A percentile compares a stretch with the other conserved stretches of the same genome.
Conservation (phyloP, 2,888 invertebrate species). For the Phyto melanocephala region DNA sequence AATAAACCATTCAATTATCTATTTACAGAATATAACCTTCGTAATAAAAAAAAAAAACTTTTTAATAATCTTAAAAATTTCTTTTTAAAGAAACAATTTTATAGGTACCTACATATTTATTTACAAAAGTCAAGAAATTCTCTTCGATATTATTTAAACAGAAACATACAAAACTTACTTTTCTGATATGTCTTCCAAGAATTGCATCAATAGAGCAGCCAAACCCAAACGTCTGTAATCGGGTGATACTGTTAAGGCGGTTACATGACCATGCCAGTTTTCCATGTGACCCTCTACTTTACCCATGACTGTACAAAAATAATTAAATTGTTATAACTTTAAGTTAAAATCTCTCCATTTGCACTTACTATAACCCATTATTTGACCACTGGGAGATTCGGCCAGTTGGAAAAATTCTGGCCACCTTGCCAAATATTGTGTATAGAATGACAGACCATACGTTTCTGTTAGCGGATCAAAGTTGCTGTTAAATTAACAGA, state of each 20-base stretch:
- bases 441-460: slow-evolving; percentile 96
- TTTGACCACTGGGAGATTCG: slow-evolving; percentile 96
- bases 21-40: no score
- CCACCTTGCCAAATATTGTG: slow-evolving; percentile 98
- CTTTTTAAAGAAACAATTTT: no score
- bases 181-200: slow-evolving; percentile 97
- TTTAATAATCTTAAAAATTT: no score
- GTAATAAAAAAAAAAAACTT: no score
- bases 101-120: no score
- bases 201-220: slow-evolving; percentile 95
- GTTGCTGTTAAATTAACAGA: slow-evolving; percentile 83
- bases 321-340: not conserved
- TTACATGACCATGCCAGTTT: slow-evolving; percentile 99
- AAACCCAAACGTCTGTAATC: slow-evolving; percentile 95
- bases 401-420: slow-evolving; percentile 98
- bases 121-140: no score
- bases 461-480: slow-evolving; percentile 98
- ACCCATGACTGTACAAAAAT: slow-evolving; percentile 94
- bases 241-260: slow-evolving; percentile 97
- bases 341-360: not conserved
- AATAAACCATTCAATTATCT: no score
- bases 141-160: no score
- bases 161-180: no score
- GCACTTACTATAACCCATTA: slow-evolving; percentile 98
- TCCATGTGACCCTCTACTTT: slow-evolving; percentile 98